A percentile compares a stretch with the other conserved stretches of the same genome.
These are phyloP conservation scores for Lottia scabra DNA, from an alignment of 2,888 invertebrate species.

Conservation along the genomic window DNA sequence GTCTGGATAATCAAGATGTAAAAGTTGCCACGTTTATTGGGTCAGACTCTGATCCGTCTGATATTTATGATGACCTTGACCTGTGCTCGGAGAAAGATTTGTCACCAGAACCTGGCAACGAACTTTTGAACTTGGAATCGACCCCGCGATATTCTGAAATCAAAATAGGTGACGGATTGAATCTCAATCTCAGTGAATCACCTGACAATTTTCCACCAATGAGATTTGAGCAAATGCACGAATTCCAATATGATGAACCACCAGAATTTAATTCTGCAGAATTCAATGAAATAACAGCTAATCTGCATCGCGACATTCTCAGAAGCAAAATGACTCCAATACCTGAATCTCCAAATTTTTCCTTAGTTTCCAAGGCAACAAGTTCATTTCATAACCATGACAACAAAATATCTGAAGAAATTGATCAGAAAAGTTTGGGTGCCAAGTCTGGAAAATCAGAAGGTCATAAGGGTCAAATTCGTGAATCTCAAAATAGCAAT, in stretches of 20 bases:
- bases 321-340: constrained; percentile 51
- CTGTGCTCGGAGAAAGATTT: not conserved
- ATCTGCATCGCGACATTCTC: constrained; percentile 40
- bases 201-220: constrained; percentile 8
- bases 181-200: constrained; percentile 14
- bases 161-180: constrained; percentile 8
- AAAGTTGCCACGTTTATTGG: constrained; percentile 41
- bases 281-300: constrained; percentile 18
- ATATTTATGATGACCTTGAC: constrained; percentile 15
- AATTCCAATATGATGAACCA: constrained; percentile 12
- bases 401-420: constrained; percentile 43
- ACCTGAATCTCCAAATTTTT: constrained; percentile 49
- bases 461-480: not conserved
- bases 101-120: constrained; percentile 13
- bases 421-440: not conserved
- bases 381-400: constrained; percentile 26
- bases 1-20: constrained; percentile 53
- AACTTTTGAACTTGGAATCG: constrained; percentile 20
- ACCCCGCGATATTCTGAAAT: not conserved
- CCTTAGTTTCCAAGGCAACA: constrained; percentile 37
- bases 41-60: constrained; percentile 41
- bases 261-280: constrained; percentile 19
- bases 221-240: not conserved
- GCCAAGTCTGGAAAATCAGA: not conserved
- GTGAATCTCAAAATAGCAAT: not conserved